phyloP scores from a whole-genome alignment of 2,797 vertebrate genomes.

The Anas acuta region DNA sequence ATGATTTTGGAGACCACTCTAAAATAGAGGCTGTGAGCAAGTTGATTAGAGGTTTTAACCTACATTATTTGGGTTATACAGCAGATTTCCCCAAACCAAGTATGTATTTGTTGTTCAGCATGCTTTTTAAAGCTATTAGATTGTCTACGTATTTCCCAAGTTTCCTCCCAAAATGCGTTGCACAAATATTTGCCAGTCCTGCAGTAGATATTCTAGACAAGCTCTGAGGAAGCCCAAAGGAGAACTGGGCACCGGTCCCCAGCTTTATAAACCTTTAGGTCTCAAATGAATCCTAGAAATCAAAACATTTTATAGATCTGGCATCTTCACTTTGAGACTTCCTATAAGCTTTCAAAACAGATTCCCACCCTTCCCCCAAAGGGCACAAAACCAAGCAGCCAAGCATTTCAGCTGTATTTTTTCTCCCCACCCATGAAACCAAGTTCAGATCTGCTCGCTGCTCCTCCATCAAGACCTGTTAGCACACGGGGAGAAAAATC shows the following conservation, averaged over 20 bases:
- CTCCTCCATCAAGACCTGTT: background rate
- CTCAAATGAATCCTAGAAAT: background rate
- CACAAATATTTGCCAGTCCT: background rate
- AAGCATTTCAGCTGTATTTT: background rate
- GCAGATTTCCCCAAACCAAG: no score
- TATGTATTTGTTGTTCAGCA: no score
- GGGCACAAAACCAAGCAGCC: background rate
- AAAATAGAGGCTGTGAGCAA: no score
- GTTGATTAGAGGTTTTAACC: background rate
- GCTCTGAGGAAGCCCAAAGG: background rate
- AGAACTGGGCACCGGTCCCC: rapidly evolving
- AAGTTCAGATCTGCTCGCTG: background rate
- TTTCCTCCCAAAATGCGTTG: background rate
- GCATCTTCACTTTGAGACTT: background rate
- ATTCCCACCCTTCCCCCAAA: background rate
- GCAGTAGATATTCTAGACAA: background rate
- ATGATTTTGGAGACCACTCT: background rate
- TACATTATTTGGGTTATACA: background rate
- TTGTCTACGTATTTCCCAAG: background rate
- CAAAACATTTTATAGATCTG: background rate
- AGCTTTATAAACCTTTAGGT: background rate
- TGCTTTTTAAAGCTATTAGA: no score
- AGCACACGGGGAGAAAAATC: background rate
- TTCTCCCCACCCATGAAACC: background rate
- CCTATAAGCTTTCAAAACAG: background rate